Conservation (phyloP, 1,140 invertebrate species). For the Meloidogyne floridensis region DNA sequence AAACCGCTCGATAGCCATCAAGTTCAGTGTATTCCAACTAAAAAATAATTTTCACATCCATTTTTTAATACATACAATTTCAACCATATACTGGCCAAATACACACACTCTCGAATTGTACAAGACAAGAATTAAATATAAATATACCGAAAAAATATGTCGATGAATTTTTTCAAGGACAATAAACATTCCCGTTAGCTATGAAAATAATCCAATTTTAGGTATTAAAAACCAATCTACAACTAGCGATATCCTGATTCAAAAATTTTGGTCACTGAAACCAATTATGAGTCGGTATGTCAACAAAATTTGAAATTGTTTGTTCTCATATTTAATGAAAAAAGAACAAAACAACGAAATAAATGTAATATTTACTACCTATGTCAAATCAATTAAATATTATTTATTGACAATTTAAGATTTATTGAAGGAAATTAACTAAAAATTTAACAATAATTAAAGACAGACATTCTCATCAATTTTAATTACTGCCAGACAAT, state of each 20-base stretch:
- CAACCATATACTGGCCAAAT: conserved; percentile 2
- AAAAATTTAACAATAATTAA: background rate
- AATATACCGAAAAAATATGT: background rate
- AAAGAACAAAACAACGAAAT: too few species aligned
- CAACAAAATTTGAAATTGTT: too few species aligned
- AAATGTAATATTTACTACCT: too few species aligned
- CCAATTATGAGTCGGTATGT: too few species aligned
- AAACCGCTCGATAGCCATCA: conserved; percentile 44
- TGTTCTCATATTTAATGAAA: too few species aligned
- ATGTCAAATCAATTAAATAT: too few species aligned
- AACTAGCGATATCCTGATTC: too few species aligned
- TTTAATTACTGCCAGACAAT: background rate
- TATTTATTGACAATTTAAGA: background rate
- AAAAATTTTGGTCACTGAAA: too few species aligned
- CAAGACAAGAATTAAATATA: background rate
- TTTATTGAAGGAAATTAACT: background rate
- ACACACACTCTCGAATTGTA: background rate
- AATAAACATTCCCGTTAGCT: background rate
- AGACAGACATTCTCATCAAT: background rate
- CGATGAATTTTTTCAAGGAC: background rate
- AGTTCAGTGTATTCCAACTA: conserved; percentile 50
- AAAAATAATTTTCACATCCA: background rate
- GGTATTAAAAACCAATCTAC: too few species aligned
- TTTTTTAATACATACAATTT: background rate
- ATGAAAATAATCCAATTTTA: too few species aligned